Percentiles rank a stretch among this genome's conserved stretches.
Evolutionary conservation across 2,797 vertebrate species (phyloP).

Genomic region (Chelonia mydas): DNA sequence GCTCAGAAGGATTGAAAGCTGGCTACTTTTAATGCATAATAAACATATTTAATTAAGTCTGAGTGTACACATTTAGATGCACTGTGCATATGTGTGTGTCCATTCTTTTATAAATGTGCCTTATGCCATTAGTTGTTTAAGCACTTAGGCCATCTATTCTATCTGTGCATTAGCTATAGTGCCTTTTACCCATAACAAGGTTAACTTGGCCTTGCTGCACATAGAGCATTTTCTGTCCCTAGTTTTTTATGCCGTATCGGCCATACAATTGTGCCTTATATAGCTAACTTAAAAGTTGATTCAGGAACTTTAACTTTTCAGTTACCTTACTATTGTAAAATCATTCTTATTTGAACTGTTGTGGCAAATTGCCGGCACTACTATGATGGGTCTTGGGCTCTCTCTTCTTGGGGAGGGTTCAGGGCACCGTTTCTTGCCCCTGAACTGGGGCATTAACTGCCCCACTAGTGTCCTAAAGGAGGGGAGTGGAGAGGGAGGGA

Average conservation of each 20-base stretch:
- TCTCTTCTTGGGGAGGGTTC: too few species aligned
- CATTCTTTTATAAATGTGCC: slow-evolving; percentile 69
- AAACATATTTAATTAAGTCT: slow-evolving; percentile 70
- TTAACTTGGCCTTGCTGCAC: slow-evolving; percentile 51
- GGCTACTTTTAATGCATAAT: slow-evolving; percentile 61
- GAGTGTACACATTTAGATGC: slow-evolving; percentile 67
- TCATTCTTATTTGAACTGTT: slow-evolving; percentile 64
- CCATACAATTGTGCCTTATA: slow-evolving; percentile 40
- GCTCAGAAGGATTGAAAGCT: slow-evolving; percentile 49
- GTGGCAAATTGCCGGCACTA: background rate
- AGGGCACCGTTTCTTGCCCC: too few species aligned
- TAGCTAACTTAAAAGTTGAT: slow-evolving; percentile 15
- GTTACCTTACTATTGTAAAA: slow-evolving; percentile 64
- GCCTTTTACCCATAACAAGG: slow-evolving; percentile 45
- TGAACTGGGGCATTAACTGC: too few species aligned
- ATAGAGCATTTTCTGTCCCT: slow-evolving; percentile 40
- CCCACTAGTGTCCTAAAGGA: too few species aligned
- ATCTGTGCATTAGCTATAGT: slow-evolving; percentile 32
- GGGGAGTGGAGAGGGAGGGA: too few species aligned
- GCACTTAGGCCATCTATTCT: slow-evolving; percentile 43
- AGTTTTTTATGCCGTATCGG: slow-evolving; percentile 12
- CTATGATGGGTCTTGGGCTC: too few species aligned
- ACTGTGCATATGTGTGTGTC: slow-evolving; percentile 35
- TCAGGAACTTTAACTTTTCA: slow-evolving; percentile 64
- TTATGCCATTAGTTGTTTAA: slow-evolving; percentile 71